Evolutionary conservation across 2,888 invertebrate species (phyloP).

Genomic region (Andrena chrysosceles): DNA sequence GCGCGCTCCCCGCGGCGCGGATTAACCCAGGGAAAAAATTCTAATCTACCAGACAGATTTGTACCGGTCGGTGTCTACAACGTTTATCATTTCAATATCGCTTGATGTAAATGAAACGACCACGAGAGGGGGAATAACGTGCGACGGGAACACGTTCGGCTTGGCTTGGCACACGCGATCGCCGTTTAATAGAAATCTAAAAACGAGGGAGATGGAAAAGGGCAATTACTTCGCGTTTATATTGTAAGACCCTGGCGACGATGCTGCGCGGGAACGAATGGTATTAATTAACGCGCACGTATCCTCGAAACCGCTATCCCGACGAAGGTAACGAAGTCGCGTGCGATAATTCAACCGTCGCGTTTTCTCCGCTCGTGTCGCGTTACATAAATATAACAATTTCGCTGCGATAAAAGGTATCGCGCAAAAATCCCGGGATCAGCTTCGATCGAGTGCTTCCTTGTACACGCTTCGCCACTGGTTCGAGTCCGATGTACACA

Average conservation of each 20-base stretch:
- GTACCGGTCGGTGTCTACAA: neutral
- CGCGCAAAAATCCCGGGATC: neutral
- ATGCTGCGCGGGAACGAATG: conserved; percentile 8
- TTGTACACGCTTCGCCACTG: neutral
- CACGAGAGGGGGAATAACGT: neutral
- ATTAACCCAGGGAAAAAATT: conserved; percentile 24
- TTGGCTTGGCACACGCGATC: conserved; percentile 51
- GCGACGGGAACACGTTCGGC: conserved; percentile 8
- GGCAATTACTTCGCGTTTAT: conserved; percentile 37
- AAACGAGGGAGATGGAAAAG: neutral
- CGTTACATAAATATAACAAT: conserved; percentile 8
- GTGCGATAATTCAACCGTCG: conserved; percentile 4
- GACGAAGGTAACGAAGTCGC: conserved; percentile 36
- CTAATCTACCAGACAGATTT: conserved; percentile 15
- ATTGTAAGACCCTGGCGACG: conserved; percentile 10
- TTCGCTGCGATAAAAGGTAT: neutral
- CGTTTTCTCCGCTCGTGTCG: neutral
- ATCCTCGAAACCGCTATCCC: conserved; percentile 42
- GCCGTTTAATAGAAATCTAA: conserved; percentile 39
- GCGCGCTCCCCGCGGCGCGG: conserved; percentile 5
- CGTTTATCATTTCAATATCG: conserved; percentile 29
- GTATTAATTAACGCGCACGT: conserved; percentile 23
- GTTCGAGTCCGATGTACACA: conserved; percentile 28
- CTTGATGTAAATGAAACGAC: conserved; percentile 33
- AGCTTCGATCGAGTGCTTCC: neutral